Evolutionary conservation across 2,797 vertebrate species (phyloP).

Genomic region (Gymnodraco acuticeps): DNA sequence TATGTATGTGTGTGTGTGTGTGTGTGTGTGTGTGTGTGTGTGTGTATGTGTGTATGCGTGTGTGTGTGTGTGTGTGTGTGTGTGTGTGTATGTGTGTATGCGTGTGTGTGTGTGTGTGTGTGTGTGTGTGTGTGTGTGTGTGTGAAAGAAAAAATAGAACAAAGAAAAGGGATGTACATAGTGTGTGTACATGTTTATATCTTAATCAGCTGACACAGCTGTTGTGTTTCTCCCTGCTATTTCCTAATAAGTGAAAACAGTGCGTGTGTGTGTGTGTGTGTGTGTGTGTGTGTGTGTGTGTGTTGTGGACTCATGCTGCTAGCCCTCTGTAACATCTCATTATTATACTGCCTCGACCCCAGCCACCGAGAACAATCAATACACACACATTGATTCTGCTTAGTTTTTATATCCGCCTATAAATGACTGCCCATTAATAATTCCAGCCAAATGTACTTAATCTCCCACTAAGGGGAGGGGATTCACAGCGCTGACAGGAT

Average conservation of each 20-base stretch:
- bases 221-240: constrained; percentile 56
- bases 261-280: constrained; percentile 21
- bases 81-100: constrained; percentile 36
- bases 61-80: no score
- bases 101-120: constrained; percentile 23
- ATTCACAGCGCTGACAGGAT: constrained; percentile 72
- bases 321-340: constrained; percentile 83
- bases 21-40: constrained; percentile 19
- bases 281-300: constrained; percentile 40
- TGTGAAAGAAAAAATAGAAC: constrained; percentile 18
- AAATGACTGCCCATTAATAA: constrained; percentile 87
- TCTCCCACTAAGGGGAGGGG: constrained; percentile 80
- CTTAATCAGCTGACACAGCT: constrained; percentile 71
- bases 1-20: constrained; percentile 15
- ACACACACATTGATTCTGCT: constrained; percentile 85
- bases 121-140: constrained; percentile 29
- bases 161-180: constrained; percentile 42
- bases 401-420: constrained; percentile 86
- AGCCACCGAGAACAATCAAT: constrained; percentile 86
- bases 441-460: constrained; percentile 86
- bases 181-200: constrained; percentile 63
- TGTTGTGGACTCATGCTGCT: constrained; percentile 66
- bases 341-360: constrained; percentile 86
- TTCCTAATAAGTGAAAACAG: constrained; percentile 58
- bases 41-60: no score